A percentile compares a stretch with the other conserved stretches of the same genome.
These are phyloP conservation scores for Actenoides hombroni DNA, from an alignment of 2,113 vertebrate genomes.

Conservation along the genomic window DNA sequence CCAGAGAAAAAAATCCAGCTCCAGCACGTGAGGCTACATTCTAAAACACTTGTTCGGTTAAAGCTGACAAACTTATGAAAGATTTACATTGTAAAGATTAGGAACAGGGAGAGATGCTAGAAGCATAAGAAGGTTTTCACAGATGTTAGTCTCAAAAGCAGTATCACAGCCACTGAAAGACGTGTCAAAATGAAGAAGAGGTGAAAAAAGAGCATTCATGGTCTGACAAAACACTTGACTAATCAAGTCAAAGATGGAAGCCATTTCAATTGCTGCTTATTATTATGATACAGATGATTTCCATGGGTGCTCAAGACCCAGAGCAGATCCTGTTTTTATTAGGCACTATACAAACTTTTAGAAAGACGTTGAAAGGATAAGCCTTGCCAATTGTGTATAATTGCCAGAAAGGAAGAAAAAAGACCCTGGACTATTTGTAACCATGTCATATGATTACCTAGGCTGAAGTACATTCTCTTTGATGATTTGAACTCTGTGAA, in stretches of 20 bases:
- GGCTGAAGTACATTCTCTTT: not conserved
- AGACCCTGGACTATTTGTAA: not conserved
- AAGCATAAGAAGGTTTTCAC: not conserved
- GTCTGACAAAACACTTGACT: not conserved
- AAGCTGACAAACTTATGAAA: not conserved
- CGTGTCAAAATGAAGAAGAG: not conserved
- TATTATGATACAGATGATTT: not conserved
- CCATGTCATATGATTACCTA: not conserved
- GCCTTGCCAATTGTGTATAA: not conserved
- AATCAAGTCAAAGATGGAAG: not conserved
- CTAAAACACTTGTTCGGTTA: not conserved
- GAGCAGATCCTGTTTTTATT: not conserved
- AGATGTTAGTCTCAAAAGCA: conserved; percentile 2
- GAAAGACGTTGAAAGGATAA: not conserved
- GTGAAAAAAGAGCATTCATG: not conserved
- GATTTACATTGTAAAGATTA: not conserved
- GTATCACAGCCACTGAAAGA: not conserved
- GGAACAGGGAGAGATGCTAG: not conserved
- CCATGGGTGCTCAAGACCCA: not conserved
- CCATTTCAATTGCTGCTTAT: not conserved
- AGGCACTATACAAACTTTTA: not conserved
- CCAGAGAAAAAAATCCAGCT: not conserved
- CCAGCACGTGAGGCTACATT: not conserved
- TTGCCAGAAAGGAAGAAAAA: not conserved
- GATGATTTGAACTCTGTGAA: not conserved